Evolutionary conservation across 37 sponge, comb jelly and placozoan species (phyloP), one percentile per base, ranked within the genome.

Genomic region (Petrosia ficiformis): DNA sequence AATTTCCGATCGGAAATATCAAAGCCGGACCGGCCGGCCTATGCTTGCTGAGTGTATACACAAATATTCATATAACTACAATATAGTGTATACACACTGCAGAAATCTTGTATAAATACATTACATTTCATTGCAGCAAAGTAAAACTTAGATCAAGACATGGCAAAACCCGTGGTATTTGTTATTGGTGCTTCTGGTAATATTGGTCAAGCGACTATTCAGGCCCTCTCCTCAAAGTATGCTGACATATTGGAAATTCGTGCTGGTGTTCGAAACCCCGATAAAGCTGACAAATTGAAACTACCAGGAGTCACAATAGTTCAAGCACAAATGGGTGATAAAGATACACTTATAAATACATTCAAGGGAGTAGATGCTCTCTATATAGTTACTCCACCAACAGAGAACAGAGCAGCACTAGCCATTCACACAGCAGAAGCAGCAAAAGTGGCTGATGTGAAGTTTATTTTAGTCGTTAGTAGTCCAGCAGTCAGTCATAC

Each of bases 131-230:
- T n/a, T n/a, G n/a, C n/a, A n/a, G n/a, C n/a, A n/a, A n/a, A n/a
- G n/a, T n/a, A n/a, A n/a, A n/a, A n/a, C n/a, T n/a, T 19, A 48
- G 54, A 8, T 19, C 14, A 19, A 48, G 14, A 48, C 8, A 87
- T 87, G 87, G 40, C 82, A 11, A 87, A 87, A 39, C 82, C 87
- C 33, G 77, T 87, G 0, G 73, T 87, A 1, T 81, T 87, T 52
- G 89, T 87, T 31, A 67, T 82, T 30, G 89, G 89, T 3, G 83
- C 89, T 26, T 44, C 61, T 19, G 89, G 89, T 24, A 77, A 64
- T 39, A 40, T 87, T 22, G 89, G 89, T 64, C 32, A 67, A 30
- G 78, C 89, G 5, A 77, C 89, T 0, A 36, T 87, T 42, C 29
- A 39, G 28, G 69, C 59, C 19, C 81, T 87, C 40, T 70, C 89